Conservation (phyloP, 2,113 vertebrate species). For the Nothobranchius kuhntae region DNA sequence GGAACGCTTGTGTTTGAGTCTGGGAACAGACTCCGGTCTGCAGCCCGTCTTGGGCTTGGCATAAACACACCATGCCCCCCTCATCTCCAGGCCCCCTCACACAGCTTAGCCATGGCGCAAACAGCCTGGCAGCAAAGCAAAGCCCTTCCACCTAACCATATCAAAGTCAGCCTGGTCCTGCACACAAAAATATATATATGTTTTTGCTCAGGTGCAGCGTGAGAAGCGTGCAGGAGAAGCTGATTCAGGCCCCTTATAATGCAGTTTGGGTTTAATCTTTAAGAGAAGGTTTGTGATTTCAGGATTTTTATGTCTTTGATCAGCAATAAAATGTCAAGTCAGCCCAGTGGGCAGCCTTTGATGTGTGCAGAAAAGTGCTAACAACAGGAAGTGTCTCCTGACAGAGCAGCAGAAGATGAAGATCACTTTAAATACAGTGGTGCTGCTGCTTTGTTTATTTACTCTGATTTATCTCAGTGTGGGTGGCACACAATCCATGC, state of each 20-base stretch:
- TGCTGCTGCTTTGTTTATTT: conserved; percentile 33
- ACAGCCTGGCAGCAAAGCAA: conserved; percentile 65
- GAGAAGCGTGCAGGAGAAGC: conserved; percentile 1
- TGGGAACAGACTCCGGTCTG: conserved; percentile 58
- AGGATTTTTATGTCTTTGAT: conserved; percentile 27
- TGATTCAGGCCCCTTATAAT: conserved; percentile 1
- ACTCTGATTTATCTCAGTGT: conserved; percentile 35
- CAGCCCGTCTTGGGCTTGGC: conserved; percentile 52
- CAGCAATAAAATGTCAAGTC: not conserved
- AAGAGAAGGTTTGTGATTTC: conserved; percentile 11
- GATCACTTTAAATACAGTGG: conserved; percentile 14
- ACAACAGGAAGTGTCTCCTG: conserved; percentile 24
- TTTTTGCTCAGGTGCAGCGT: conserved; percentile 26
- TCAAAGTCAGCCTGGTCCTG: conserved; percentile 64
- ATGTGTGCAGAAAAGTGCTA: conserved; percentile 16
- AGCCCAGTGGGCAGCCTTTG: conserved; percentile 26
- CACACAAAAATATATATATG: conserved; percentile 25
- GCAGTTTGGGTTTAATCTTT: conserved; percentile 31
- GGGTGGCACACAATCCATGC: conserved; percentile 44
- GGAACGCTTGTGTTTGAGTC: conserved; percentile 43
- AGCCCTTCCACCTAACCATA: conserved; percentile 72
- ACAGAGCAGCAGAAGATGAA: conserved; percentile 13
- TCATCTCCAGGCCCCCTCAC: conserved; percentile 53
- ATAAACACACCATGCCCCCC: conserved; percentile 37
- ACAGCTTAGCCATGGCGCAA: conserved; percentile 57